phyloP scores from a whole-genome alignment of 2,797 vertebrate genomes.

The Pipistrellus nathusii region DNA sequence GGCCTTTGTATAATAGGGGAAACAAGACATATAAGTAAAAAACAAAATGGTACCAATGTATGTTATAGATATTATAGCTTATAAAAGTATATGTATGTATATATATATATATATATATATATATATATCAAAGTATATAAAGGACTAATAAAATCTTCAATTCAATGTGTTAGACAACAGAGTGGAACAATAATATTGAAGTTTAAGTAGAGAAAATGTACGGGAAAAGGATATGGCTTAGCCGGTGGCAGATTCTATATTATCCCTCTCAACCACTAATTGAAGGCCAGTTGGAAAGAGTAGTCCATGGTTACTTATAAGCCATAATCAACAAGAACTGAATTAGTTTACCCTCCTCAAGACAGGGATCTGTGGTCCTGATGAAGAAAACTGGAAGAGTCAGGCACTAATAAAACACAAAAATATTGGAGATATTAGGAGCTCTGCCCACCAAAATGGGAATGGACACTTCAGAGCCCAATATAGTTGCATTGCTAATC shows the following conservation, averaged over 20 bases:
- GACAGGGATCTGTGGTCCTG: background rate
- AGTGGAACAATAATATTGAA: background rate
- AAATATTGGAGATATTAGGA: background rate
- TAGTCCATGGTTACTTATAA: slow-evolving; percentile 19
- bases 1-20: slow-evolving; percentile 4
- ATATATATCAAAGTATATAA: background rate
- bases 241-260: background rate
- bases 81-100: too few relatives aligned
- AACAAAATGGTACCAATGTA: background rate
- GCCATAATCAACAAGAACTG: slow-evolving; percentile 9
- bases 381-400: background rate
- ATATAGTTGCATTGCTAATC: background rate
- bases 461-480: background rate
- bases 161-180: background rate
- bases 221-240: background rate
- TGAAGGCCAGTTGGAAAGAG: slow-evolving; percentile 4
- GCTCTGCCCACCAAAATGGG: background rate
- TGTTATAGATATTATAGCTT: background rate
- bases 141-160: slow-evolving; percentile 20
- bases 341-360: slow-evolving; percentile 11
- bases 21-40: background rate
- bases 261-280: background rate
- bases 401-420: slow-evolving; percentile 43
- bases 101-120: too few relatives aligned
- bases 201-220: background rate